Base-by-base conservation (phyloP, 2,888 invertebrate species). In the Aspidiotus destructor region DNA sequence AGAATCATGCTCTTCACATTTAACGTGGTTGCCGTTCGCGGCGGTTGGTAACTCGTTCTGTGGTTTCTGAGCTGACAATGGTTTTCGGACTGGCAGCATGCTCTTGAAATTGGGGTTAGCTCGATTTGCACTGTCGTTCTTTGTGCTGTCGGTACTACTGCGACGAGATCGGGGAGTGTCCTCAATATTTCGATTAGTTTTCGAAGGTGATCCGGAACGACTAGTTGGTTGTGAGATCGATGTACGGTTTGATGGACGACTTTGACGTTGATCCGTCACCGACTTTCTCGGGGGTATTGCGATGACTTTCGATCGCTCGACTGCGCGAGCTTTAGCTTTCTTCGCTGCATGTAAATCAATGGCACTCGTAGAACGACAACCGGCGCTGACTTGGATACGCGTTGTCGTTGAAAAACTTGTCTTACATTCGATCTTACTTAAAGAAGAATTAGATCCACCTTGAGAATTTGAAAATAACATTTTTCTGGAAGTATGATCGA, bases 211-310 rank as follows among this genome's bases (percentile, higher is more conserved):
- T 64, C 92, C 92, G 7, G 94, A 94, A 54, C 97, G 83, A 73
- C 95, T 95, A 62, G 92, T 90, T 9, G 97, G 95, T 81, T 95
- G 95, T 57, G 94, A 95, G 16, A 91, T 88, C 3, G 89, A 83
- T 28, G 87, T 83, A 73, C 80, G 84, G 76, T 77, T 86, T 73
- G 82, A 85, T 74, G 80, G 85, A 78, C 76, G 81, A 73, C 77
- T 68, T 55, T 58, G 15, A 57, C 70, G 64, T 16, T 52, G 52
- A 16, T 41, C 41, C 28, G 68, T 61, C 8, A 53, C 62, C 9
- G 54, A 8, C 10, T 28, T 61, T 16, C 28, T 70, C 28, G 62
- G 54, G 6, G 67, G n/a, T n/a, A 53, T 41, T 10, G 68, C 54
- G n/a, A 70, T 42, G 2, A 61, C 62, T 81, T 90, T 90, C 74